Conservation (phyloP, 2,113 vertebrate species). For the Laticauda colubrina region DNA sequence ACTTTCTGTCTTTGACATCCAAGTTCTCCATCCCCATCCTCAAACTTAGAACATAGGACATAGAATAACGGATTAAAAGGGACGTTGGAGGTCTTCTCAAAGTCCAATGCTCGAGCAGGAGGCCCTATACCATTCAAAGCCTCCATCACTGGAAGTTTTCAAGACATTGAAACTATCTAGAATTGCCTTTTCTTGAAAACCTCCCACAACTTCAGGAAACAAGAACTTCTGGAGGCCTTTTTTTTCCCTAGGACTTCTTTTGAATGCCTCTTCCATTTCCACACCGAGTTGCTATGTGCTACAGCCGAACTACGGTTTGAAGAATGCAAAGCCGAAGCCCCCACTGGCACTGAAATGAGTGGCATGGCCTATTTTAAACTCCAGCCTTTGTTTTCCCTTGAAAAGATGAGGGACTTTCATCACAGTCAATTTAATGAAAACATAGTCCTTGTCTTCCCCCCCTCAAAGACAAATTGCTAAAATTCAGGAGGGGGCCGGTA, state of each 20-base stretch:
- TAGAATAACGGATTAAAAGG: background rate
- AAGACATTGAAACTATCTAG: no score
- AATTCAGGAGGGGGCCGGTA: constrained; percentile 13
- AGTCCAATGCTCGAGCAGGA: background rate
- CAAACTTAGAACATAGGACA: background rate
- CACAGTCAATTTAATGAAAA: background rate
- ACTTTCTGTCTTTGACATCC: background rate
- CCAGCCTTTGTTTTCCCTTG: constrained; percentile 16
- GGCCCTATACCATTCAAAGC: background rate
- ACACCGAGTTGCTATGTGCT: background rate
- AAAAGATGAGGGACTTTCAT: constrained; percentile 28
- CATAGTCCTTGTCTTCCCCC: background rate
- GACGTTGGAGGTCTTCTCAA: background rate
- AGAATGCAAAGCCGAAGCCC: background rate
- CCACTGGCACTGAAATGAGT: background rate
- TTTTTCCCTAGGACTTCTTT: background rate
- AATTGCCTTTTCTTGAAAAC: background rate
- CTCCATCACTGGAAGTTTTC: no score
- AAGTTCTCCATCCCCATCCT: background rate
- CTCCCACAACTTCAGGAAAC: background rate
- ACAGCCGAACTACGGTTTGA: background rate
- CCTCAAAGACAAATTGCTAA: constrained; percentile 31
- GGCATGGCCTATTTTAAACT: background rate
- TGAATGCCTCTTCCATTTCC: background rate
- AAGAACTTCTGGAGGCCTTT: background rate